Evolutionary conservation across 2,888 invertebrate species (phyloP).

Genomic region (Torymus tubicola): DNA sequence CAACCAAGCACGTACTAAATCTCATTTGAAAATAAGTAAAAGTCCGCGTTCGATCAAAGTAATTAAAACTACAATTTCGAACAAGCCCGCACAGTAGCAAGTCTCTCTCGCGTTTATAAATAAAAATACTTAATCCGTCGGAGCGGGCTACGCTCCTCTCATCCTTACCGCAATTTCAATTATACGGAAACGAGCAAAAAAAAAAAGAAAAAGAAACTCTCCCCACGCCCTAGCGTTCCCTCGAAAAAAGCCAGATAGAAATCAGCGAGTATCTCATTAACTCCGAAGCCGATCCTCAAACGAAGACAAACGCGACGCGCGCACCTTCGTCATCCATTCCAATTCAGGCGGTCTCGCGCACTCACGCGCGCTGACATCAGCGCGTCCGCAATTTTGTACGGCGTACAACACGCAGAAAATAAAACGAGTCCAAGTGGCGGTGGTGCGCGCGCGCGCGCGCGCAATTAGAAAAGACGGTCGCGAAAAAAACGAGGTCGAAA

Average conservation of each 20-base stretch:
- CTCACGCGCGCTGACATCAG: background rate
- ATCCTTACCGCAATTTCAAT: conserved; percentile 43
- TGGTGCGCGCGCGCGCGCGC: background rate
- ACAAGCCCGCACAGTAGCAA: background rate
- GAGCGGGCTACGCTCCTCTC: conserved; percentile 14
- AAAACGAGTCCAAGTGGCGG: no score
- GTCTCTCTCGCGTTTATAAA: background rate
- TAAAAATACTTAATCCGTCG: conserved; percentile 36
- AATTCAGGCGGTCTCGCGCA: background rate
- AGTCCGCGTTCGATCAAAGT: background rate
- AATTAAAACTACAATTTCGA: conserved; percentile 19
- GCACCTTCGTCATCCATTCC: conserved; percentile 27
- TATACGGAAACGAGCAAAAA: conserved; percentile 25
- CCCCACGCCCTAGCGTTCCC: background rate
- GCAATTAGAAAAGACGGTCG: conserved; percentile 13
- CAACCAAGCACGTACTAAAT: no score
- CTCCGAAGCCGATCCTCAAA: conserved; percentile 37
- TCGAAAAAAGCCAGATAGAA: conserved; percentile 44
- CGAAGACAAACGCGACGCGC: conserved; percentile 34
- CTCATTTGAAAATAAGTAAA: background rate
- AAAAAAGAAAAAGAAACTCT: background rate
- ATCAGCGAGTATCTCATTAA: conserved; percentile 53
- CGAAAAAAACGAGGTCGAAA: no score
- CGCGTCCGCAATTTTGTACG: no score
- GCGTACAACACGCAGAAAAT: no score